Conservation (phyloP, 2,113 vertebrate species). For the Percopsis transmontana region DNA sequence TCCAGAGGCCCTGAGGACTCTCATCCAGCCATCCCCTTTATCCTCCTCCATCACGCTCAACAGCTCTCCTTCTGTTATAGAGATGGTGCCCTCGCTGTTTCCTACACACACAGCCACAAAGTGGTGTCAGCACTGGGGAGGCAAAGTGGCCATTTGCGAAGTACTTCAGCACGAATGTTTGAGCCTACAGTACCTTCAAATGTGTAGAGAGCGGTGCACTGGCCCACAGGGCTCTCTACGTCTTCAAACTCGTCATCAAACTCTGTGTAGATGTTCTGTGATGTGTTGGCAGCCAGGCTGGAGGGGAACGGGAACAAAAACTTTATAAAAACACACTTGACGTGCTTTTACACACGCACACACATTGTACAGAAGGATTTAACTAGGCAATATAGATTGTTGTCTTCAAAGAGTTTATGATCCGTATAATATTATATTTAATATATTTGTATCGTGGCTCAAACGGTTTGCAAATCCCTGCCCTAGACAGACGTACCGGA, state of each 20-base stretch:
- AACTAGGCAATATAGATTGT: no score
- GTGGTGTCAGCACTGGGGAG: not conserved
- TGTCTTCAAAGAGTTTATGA: no score
- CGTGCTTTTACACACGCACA: not conserved
- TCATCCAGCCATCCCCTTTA: conserved; percentile 87
- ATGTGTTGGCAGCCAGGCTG: conserved; percentile 26
- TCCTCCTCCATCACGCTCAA: conserved; percentile 84
- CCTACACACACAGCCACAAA: conserved; percentile 47
- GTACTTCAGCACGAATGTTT: not conserved
- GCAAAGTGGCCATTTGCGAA: not conserved
- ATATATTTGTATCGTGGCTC: not conserved
- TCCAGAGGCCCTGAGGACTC: conserved; percentile 77
- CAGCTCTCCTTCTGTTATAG: conserved; percentile 80
- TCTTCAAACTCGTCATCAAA: conserved; percentile 86
- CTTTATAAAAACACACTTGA: not conserved
- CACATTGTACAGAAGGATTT: not conserved
- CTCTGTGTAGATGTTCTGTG: conserved; percentile 59
- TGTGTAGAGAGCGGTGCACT: conserved; percentile 83
- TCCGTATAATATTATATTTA: not conserved
- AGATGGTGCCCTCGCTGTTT: conserved; percentile 80
- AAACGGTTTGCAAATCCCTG: not conserved
- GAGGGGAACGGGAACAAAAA: not conserved
- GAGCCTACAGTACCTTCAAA: conserved; percentile 81
- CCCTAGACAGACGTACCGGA: conserved; percentile 2
- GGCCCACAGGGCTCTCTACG: conserved; percentile 76